Percentiles rank a stretch among this genome's conserved stretches.
These are phyloP conservation scores for Myotis daubentonii DNA, from an alignment of 2,797 vertebrate genomes.

Conservation along the genomic window DNA sequence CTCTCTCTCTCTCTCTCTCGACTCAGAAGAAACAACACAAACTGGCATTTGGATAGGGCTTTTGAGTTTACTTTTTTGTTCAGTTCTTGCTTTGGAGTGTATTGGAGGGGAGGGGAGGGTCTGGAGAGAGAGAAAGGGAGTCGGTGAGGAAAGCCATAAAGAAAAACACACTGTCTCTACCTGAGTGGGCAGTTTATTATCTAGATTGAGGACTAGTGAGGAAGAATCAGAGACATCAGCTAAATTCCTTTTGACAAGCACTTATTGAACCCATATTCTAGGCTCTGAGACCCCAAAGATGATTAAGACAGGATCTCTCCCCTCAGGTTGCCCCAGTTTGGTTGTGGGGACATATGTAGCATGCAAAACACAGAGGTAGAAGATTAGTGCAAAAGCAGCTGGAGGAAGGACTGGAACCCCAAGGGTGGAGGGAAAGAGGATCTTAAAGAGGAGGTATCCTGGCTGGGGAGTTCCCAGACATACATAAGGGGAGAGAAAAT, in stretches of 20 bases:
- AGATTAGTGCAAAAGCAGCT: not conserved
- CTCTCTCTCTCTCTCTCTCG: not conserved
- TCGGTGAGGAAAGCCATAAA: not conserved
- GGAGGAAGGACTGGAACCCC: not conserved
- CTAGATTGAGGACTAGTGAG: not conserved
- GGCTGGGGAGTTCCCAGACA: not conserved
- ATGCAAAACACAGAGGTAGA: not conserved
- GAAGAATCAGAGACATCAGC: constrained; percentile 11
- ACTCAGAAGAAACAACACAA: constrained; percentile 40
- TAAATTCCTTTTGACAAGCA: not conserved
- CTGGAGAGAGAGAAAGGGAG: not conserved
- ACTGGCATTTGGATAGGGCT: not conserved
- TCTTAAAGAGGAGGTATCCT: not conserved
- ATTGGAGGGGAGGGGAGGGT: not conserved
- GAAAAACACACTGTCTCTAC: not conserved
- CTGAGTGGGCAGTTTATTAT: not conserved
- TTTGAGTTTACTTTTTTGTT: constrained; percentile 19
- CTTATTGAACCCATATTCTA: not conserved
- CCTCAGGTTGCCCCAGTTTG: not conserved
- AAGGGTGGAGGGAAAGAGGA: not conserved
- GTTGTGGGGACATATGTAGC: not conserved
- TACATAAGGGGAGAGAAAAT: not conserved
- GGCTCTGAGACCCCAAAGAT: not conserved
- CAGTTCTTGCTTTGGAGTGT: not conserved
- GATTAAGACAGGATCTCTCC: not conserved